These are phyloP conservation scores for Paelopatides confundens DNA, from an alignment of 53 echinoderm and acorn worm genomes.

Conservation along the genomic window DNA sequence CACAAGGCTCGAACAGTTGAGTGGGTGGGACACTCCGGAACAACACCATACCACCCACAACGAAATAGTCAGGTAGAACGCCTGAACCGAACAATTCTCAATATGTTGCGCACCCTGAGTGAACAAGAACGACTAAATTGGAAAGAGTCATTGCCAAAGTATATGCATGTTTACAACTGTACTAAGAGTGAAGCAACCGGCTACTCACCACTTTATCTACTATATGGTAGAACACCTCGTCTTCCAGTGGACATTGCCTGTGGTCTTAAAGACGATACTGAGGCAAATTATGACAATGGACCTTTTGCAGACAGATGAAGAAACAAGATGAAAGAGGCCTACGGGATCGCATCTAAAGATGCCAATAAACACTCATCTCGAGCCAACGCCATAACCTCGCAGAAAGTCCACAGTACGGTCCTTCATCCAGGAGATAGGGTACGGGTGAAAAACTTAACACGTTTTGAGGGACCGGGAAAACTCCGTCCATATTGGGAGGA, in stretches of 20 bases:
- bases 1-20: constrained; percentile 41
- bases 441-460: not conserved
- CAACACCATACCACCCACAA: constrained; percentile 69
- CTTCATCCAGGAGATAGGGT: constrained; percentile 3
- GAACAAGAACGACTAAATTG: constrained; percentile 56
- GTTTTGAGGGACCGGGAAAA: not conserved
- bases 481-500: not conserved
- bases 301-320: not conserved
- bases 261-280: not conserved
- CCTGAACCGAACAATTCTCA: constrained; percentile 59
- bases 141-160: not conserved
- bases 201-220: not conserved
- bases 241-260: not conserved
- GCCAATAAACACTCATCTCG: not conserved
- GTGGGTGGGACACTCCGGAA: constrained; percentile 47
- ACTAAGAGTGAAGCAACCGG: not conserved
- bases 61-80: constrained; percentile 64
- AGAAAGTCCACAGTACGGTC: not conserved
- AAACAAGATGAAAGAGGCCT: not conserved
- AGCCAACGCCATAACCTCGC: not conserved
- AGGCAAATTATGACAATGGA: not conserved
- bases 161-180: not conserved
- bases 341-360: not conserved
- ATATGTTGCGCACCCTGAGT: constrained; percentile 55
- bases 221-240: not conserved